phyloP scores from a whole-genome alignment of 2,113 vertebrate species.

The Brevimyrus niger region DNA sequence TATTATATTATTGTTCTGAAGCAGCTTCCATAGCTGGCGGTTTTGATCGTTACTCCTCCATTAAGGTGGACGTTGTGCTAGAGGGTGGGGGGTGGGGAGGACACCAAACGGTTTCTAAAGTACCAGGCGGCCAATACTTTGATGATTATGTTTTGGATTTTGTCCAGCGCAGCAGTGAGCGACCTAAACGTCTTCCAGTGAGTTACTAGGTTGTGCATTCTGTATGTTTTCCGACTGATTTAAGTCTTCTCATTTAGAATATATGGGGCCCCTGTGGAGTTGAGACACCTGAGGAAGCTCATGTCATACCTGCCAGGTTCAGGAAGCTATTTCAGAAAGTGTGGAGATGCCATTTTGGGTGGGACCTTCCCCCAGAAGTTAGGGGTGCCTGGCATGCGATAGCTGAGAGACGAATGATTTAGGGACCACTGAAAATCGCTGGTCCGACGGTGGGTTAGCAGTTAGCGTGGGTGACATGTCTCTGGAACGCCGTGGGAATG shows the following conservation, averaged over 20 bases:
- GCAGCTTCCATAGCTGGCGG: background rate
- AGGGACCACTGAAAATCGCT: background rate
- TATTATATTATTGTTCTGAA: background rate
- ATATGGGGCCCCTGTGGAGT: background rate
- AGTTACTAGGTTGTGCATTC: background rate
- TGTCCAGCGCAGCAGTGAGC: background rate
- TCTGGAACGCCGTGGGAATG: background rate
- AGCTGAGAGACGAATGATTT: background rate
- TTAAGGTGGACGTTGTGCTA: background rate
- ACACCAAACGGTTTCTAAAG: background rate
- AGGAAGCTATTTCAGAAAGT: background rate
- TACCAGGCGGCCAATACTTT: background rate
- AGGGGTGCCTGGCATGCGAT: background rate
- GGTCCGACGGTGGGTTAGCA: conserved; percentile 38
- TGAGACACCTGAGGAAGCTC: background rate
- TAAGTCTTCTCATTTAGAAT: background rate
- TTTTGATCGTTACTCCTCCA: background rate
- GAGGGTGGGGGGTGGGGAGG: background rate
- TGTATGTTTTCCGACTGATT: background rate
- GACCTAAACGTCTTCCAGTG: background rate
- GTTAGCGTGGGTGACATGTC: background rate
- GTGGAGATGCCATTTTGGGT: background rate
- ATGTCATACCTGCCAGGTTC: background rate
- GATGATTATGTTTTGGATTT: background rate
- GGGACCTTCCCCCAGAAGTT: background rate